Evolutionary conservation across 92 coral and sea anemone genomes (phyloP).

Genomic region (Porites rus): DNA sequence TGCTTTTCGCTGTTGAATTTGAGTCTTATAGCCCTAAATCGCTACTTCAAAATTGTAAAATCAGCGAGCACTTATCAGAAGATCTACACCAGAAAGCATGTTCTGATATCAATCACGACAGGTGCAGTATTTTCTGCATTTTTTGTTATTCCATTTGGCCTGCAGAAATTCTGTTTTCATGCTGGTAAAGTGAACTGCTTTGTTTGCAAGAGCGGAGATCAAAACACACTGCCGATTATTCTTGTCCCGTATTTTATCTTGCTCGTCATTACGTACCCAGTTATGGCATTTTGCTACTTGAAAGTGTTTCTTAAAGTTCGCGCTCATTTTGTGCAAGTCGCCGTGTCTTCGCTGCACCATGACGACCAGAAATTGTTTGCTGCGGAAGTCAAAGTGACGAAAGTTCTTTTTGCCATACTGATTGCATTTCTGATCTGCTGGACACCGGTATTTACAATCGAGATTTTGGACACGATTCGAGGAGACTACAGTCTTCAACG

Average conservation of each 20-base stretch:
- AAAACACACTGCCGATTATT: background rate
- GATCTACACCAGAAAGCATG: constrained; percentile 9
- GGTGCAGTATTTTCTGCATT: constrained; percentile 10
- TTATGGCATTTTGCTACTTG: constrained; percentile 4
- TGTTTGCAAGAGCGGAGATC: too few species aligned
- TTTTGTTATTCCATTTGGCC: background rate
- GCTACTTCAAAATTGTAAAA: constrained; percentile 8
- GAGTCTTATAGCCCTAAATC: constrained; percentile 5
- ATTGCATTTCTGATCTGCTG: too few species aligned
- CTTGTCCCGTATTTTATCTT: background rate
- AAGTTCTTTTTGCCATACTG: background rate
- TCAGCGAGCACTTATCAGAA: constrained; percentile 13
- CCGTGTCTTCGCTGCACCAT: background rate
- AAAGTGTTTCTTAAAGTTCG: constrained; percentile 22
- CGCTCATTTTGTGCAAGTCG: constrained; percentile 4
- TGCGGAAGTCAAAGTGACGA: constrained; percentile 20
- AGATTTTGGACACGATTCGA: background rate
- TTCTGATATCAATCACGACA: background rate
- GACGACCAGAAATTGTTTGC: background rate
- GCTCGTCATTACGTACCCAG: background rate
- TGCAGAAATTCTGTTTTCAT: constrained; percentile 11
- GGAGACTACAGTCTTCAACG: constrained; percentile 22
- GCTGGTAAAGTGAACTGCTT: background rate
- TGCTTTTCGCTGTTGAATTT: constrained; percentile 11
- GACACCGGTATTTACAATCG: background rate